These are phyloP conservation scores for Glyptemys insculpta DNA, from an alignment of 2,797 vertebrate species.

Conservation along the genomic window DNA sequence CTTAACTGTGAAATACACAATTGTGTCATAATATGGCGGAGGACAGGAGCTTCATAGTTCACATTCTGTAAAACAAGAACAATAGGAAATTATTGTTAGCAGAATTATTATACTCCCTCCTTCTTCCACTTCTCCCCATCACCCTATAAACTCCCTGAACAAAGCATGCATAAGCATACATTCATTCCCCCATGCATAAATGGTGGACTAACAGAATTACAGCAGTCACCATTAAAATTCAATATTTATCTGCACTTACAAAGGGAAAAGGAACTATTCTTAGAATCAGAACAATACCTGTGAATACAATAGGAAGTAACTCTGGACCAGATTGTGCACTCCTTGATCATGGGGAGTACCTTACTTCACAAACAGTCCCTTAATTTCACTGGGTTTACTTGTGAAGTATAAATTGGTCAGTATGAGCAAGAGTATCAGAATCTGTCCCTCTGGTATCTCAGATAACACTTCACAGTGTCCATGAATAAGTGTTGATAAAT, in stretches of 20 bases:
- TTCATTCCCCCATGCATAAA: neutral
- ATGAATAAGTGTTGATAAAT: neutral
- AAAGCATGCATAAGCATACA: neutral
- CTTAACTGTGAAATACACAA: constrained; percentile 34
- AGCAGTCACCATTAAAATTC: neutral
- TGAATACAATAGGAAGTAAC: neutral
- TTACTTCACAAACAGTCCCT: neutral
- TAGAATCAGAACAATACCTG: neutral
- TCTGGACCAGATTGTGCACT: neutral
- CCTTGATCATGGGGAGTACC: neutral
- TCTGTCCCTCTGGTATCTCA: neutral
- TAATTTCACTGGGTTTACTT: neutral
- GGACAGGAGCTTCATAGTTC: constrained; percentile 55
- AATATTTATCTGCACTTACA: neutral
- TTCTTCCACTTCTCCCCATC: neutral
- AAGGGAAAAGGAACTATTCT: neutral
- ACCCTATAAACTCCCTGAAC: neutral
- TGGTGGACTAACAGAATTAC: neutral
- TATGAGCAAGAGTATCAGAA: neutral
- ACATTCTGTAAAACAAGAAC: constrained; percentile 26
- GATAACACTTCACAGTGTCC: neutral
- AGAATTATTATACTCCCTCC: neutral
- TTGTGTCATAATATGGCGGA: constrained; percentile 59
- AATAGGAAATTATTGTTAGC: neutral
- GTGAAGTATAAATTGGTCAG: neutral